phyloP scores from a whole-genome alignment of 2,797 vertebrate genomes.

The Brachymystax lenok region DNA sequence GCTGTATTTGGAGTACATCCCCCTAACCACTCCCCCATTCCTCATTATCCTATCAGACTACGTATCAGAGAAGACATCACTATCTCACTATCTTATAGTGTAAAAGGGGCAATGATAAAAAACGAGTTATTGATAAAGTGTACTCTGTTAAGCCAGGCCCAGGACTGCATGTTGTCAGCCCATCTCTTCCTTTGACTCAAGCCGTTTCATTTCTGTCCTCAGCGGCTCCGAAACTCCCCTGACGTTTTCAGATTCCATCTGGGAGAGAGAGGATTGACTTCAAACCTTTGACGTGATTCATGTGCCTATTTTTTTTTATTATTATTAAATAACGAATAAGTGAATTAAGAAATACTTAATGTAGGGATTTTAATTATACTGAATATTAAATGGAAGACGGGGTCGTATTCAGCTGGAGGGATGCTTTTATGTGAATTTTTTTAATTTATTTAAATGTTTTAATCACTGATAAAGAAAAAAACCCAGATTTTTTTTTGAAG shows the following conservation, averaged over 20 bases:
- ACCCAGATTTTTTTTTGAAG: constrained; percentile 28
- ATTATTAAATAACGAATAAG: constrained; percentile 46
- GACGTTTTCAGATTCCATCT: constrained; percentile 32
- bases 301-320: constrained; percentile 25
- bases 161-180: too few species aligned
- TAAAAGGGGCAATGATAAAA: too few species aligned
- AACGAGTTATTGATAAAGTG: too few species aligned
- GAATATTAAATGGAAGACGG: constrained; percentile 36
- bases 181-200: too few species aligned
- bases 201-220: neutral
- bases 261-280: constrained; percentile 32
- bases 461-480: constrained; percentile 56
- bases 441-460: constrained; percentile 57
- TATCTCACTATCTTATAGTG: too few species aligned
- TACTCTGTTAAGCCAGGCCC: too few species aligned
- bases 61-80: too few species aligned
- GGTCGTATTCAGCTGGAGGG: constrained; percentile 38
- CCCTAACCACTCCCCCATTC: too few species aligned
- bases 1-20: too few species aligned
- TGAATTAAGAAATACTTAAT: constrained; percentile 53
- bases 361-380: constrained; percentile 55
- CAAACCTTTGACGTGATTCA: constrained; percentile 49
- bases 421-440: constrained; percentile 40
- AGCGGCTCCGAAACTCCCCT: neutral
- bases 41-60: too few species aligned